A percentile compares a stretch with the other conserved stretches of the same genome.
phyloP scores from a whole-genome alignment of 2,113 vertebrate species.

The Hystrix brachyura region DNA sequence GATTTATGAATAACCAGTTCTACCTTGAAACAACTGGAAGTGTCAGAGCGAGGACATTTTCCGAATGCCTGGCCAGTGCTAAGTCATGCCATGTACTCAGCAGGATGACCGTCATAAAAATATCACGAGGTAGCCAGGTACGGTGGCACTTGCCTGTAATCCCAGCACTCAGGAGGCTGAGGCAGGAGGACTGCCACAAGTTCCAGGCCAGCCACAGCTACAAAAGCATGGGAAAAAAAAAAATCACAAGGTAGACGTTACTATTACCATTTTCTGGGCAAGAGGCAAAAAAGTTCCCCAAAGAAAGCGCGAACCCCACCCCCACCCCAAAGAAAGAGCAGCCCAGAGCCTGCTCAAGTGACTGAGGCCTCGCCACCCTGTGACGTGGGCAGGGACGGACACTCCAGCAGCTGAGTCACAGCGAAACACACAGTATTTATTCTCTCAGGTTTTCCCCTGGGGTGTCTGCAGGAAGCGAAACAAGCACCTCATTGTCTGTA shows the following conservation, averaged over 20 bases:
- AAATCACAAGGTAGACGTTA: background rate
- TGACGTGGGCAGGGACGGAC: too few species aligned
- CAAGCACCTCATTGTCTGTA: conserved; percentile 69
- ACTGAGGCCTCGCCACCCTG: background rate
- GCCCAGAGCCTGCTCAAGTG: background rate
- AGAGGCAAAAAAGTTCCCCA: background rate
- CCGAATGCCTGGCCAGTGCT: background rate
- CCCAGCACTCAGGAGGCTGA: background rate
- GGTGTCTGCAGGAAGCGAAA: conserved; percentile 61
- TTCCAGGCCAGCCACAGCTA: background rate
- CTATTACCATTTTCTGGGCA: background rate
- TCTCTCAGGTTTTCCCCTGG: conserved; percentile 14
- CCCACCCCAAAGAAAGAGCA: too few species aligned
- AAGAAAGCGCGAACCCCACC: background rate
- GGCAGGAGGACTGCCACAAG: background rate
- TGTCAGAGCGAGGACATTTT: background rate
- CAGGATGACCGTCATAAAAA: background rate
- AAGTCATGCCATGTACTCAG: background rate
- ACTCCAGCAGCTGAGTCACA: background rate
- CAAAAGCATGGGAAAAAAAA: too few species aligned
- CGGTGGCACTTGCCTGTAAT: background rate
- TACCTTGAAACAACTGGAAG: background rate
- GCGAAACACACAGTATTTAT: background rate
- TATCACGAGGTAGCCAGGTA: background rate
- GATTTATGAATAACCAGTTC: background rate